Evolutionary conservation across 2,113 vertebrate species (phyloP).

Genomic region (Cyrtonyx montezumae): DNA sequence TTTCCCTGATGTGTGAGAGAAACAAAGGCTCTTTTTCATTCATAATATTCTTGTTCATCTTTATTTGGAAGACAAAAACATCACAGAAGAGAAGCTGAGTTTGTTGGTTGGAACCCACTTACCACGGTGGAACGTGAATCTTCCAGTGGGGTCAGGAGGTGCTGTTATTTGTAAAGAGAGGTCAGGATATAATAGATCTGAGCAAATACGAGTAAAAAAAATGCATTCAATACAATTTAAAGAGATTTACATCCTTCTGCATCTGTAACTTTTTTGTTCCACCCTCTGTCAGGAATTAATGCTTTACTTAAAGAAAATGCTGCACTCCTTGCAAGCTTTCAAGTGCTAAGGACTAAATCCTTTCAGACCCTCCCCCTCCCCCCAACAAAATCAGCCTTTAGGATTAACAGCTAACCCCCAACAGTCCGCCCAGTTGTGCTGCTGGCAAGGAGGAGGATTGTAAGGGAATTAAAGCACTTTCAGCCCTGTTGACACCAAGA

Average conservation of each 20-base stretch:
- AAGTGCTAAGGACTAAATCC: conserved; percentile 7
- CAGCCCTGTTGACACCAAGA: conserved; percentile 29
- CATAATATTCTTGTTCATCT: background rate
- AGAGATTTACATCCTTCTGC: background rate
- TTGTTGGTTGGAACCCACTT: background rate
- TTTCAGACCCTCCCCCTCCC: background rate
- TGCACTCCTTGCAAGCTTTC: background rate
- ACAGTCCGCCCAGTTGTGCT: background rate
- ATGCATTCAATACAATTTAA: background rate
- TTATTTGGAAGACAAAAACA: background rate
- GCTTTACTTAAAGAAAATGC: background rate
- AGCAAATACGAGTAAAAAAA: background rate
- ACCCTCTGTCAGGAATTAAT: background rate
- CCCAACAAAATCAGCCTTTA: background rate
- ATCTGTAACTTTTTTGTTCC: background rate
- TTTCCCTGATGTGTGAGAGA: background rate
- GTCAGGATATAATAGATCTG: background rate
- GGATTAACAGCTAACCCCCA: conserved; percentile 20
- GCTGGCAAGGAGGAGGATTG: background rate
- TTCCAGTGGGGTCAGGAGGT: background rate
- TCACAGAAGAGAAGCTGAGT: background rate
- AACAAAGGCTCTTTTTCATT: background rate
- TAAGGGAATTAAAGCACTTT: conserved; percentile 34
- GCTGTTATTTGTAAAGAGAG: background rate
- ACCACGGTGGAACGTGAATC: background rate